These are phyloP conservation scores for Drosophila obscura DNA, from an alignment of 1,140 invertebrate genomes.

Conservation along the genomic window DNA sequence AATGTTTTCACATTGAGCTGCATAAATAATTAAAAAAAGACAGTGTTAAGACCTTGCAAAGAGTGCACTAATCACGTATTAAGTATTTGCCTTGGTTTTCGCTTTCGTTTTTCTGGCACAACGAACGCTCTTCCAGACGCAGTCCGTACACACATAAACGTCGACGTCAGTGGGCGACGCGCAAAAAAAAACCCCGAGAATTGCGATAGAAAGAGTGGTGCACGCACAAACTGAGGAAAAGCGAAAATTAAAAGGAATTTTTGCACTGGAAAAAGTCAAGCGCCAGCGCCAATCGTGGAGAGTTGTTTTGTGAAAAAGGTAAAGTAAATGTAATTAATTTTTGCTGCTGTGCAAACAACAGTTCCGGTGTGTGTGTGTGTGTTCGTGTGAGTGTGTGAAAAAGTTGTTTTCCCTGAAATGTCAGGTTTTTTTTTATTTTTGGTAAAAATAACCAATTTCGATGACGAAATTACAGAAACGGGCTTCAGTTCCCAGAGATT, in stretches of 20 bases:
- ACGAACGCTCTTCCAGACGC: not conserved
- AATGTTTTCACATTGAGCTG: slow-evolving; percentile 26
- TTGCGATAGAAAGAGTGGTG: slow-evolving; percentile 15
- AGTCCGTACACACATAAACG: not conserved
- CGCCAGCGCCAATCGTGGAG: slow-evolving; percentile 53
- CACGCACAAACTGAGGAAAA: slow-evolving; percentile 5
- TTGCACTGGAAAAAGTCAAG: slow-evolving; percentile 60
- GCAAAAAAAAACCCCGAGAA: slow-evolving; percentile 19
- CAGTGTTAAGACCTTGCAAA: not conserved
- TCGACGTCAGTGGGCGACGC: slow-evolving; percentile 35
- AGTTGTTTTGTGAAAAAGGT: slow-evolving; percentile 73
- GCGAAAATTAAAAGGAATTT: slow-evolving; percentile 59
- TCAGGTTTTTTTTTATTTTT: slow-evolving; percentile 33
- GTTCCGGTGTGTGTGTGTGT: slow-evolving; percentile 8
- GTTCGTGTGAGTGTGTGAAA: slow-evolving; percentile 42
- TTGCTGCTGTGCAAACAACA: not conserved
- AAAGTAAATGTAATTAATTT: slow-evolving; percentile 48
- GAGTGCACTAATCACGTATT: too few relatives aligned
- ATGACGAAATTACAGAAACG: slow-evolving; percentile 68
- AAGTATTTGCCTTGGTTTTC: slow-evolving; percentile 11
- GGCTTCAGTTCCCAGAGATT: slow-evolving; percentile 21
- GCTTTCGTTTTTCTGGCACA: slow-evolving; percentile 9
- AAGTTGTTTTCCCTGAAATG: slow-evolving; percentile 77
- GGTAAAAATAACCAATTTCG: slow-evolving; percentile 59
- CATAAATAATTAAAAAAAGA: slow-evolving; percentile 9